A percentile compares a stretch with the other conserved stretches of the same genome.
Conservation (phyloP, 2,888 invertebrate genomes). For the Clivina fossor region DNA sequence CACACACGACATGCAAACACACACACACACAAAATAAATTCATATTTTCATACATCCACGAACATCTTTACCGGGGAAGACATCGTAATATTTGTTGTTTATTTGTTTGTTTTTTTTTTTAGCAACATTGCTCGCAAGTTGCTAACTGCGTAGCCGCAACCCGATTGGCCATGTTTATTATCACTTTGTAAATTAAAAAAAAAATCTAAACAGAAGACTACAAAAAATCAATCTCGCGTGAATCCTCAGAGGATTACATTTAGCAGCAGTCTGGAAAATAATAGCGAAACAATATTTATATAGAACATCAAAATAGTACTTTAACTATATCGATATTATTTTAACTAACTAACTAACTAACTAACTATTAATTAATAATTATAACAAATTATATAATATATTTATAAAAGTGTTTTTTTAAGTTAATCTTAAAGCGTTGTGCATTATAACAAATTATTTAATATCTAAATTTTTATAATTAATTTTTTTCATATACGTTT, state of each 20-base stretch:
- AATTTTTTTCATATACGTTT: no score
- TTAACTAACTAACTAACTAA: conserved; percentile 17
- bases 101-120: conserved; percentile 14
- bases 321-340: conserved; percentile 16
- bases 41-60: conserved; percentile 8
- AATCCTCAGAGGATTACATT: conserved; percentile 11
- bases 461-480: conserved; percentile 9
- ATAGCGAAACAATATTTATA: conserved; percentile 18
- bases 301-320: conserved; percentile 9
- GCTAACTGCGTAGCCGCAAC: no score
- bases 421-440: conserved; percentile 15
- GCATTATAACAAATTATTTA: conserved; percentile 24
- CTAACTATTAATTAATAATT: no score
- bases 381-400: conserved; percentile 13
- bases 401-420: conserved; percentile 21
- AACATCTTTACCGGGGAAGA: conserved; percentile 41
- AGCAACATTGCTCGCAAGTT: no score
- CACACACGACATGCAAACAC: neutral
- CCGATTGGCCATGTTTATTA: no score
- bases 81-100: conserved; percentile 46
- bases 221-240: conserved; percentile 8
- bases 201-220: neutral
- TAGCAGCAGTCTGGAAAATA: conserved; percentile 26
- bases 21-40: neutral
- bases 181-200: conserved; percentile 30